A percentile compares a stretch with the other conserved stretches of the same genome.
These are phyloP conservation scores for Rhagophthalmus giganteus DNA, from an alignment of 2,888 invertebrate genomes.

Conservation along the genomic window DNA sequence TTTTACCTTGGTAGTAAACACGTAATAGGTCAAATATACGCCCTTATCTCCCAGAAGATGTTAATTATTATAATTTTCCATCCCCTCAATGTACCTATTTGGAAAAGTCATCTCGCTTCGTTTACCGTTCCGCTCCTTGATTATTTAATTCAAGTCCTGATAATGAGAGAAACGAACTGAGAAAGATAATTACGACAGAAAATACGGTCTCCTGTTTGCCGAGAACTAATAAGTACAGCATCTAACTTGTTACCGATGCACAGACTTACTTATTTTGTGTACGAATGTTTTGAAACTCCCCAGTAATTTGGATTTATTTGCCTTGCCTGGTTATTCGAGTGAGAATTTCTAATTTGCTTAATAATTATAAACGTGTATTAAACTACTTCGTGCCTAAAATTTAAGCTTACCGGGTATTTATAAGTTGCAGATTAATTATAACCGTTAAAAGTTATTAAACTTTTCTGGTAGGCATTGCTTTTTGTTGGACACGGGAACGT, in stretches of 20 bases:
- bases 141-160: constrained; percentile 55
- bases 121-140: constrained; percentile 54
- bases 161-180: constrained; percentile 54
- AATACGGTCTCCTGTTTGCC: constrained; percentile 47
- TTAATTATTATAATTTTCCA: constrained; percentile 33
- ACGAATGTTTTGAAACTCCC: constrained; percentile 30
- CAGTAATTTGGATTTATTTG: constrained; percentile 34
- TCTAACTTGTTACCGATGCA: constrained; percentile 33
- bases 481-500: no score
- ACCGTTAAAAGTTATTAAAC: background rate
- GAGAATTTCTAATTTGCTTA: constrained; percentile 32
- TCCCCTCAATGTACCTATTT: constrained; percentile 44
- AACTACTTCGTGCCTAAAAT: constrained; percentile 18
- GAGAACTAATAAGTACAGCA: constrained; percentile 34
- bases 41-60: constrained; percentile 28
- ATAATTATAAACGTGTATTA: constrained; percentile 24
- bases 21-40: constrained; percentile 23
- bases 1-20: constrained; percentile 23
- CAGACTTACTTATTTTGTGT: constrained; percentile 33
- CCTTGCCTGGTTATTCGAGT: constrained; percentile 20
- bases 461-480: no score
- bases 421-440: background rate
- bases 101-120: constrained; percentile 54
- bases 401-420: constrained; percentile 2
- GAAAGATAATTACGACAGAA: constrained; percentile 54